Base-by-base conservation (phyloP, 2,888 invertebrate genomes). In the Scaptomyza cyrtandrae region DNA sequence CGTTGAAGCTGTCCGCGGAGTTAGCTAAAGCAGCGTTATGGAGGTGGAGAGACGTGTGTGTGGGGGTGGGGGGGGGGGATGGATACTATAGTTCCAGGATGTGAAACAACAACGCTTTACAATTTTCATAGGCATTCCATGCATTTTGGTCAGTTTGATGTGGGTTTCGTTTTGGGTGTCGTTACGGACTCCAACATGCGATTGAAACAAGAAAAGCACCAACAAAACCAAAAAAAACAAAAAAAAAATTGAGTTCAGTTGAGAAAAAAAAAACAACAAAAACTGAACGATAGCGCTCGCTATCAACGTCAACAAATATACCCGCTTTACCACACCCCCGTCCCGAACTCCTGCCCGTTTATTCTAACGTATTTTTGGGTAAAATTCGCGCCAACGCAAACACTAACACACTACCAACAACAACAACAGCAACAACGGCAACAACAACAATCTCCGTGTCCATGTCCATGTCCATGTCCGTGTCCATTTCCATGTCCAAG, bases 141-240 rank as follows among this genome's bases (percentile, higher is more conserved):
- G 84, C 84, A 84, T 81, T 84, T 86, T 84, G 84, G 86, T 86
- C 86, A 81, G 84, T 86, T 85, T 84, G 86, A 86, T 84, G 86
- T 86, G 86, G 86, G 81, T 81, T 83, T 78, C 72, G 70, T 71
- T 86, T 79, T 65, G 80, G 75, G 67, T 69, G 66, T 68, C 65
- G 58, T 46, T 66, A 50, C 59, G 60, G 53, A 50, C 57, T 39
- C 64, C 57, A 66, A 56, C 75, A 64, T 39, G 71, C 75, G 75
- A 71, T 75, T 75, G 71, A 60, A 68, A 59, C 54, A 53, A 66
- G 62, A 64, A 69, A 61, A 52, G 43, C n/a, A 44, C 48, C 59
- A 19, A 52, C 27, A 50, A 61, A 41, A 41, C 24, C 24, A 24
- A 24, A 24, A 24, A 24, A 46, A 50, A 60, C 0, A n/a, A 19